Conservation (phyloP, 2,888 invertebrate species). For the Andrena haemorrhoa region DNA sequence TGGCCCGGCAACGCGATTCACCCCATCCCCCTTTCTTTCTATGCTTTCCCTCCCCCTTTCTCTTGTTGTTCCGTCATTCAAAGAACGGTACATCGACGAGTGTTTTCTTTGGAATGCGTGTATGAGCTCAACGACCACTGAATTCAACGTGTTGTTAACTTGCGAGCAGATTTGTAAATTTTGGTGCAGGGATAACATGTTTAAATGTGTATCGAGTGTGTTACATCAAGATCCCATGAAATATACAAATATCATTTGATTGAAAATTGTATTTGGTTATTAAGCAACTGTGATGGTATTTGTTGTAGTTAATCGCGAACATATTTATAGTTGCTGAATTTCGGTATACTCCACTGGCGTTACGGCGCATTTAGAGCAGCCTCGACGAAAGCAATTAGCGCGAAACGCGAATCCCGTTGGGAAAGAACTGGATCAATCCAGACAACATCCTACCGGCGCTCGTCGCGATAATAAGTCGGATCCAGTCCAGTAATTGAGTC, state of each 20-base stretch:
- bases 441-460: slow-evolving; percentile 2
- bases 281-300: not conserved
- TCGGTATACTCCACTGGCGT: not conserved
- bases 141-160: not conserved
- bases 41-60: not conserved
- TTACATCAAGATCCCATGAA: too few relatives aligned
- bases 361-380: slow-evolving; percentile 1
- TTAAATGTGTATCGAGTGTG: too few relatives aligned
- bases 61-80: slow-evolving; percentile 17
- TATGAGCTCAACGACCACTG: not conserved
- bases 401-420: slow-evolving; percentile 16
- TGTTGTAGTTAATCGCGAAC: not conserved
- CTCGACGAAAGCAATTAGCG: slow-evolving; percentile 29
- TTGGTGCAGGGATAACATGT: too few relatives aligned
- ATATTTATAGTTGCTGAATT: not conserved
- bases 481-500: slow-evolving; percentile 21
- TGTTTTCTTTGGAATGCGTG: not conserved
- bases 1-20: slow-evolving; percentile 42
- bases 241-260: too few relatives aligned
- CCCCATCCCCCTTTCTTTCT: not conserved
- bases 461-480: slow-evolving; percentile 12
- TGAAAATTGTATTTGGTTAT: too few relatives aligned
- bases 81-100: not conserved
- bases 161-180: not conserved
- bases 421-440: slow-evolving; percentile 37